Conservation (phyloP, 1,140 invertebrate genomes). For the Drosophila suzukii region DNA sequence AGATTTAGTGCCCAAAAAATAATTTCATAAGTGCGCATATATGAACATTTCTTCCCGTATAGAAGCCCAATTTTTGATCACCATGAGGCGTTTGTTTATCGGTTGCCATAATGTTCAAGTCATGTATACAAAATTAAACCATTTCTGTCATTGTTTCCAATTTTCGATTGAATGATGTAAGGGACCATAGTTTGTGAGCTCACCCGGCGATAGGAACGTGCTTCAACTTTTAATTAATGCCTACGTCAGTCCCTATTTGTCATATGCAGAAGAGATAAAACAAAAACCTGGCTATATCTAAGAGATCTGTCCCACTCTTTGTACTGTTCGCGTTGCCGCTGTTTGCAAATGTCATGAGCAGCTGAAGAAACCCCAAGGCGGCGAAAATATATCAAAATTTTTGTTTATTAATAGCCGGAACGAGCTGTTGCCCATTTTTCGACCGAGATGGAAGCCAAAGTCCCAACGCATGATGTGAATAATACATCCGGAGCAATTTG, state of each 20-base stretch:
- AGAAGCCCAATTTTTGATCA: background rate
- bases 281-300: slow-evolving; percentile 12
- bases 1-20: background rate
- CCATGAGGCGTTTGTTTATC: slow-evolving; percentile 23
- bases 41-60: background rate
- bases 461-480: slow-evolving; percentile 47
- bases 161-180: slow-evolving; percentile 14
- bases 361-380: slow-evolving; percentile 24
- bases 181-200: slow-evolving; percentile 31
- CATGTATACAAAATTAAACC: slow-evolving; percentile 27
- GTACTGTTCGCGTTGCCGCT: slow-evolving; percentile 17
- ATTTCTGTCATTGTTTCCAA: slow-evolving; percentile 20
- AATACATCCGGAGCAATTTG: slow-evolving; percentile 53
- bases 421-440: slow-evolving; percentile 44
- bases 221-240: slow-evolving; percentile 43
- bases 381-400: slow-evolving; percentile 59
- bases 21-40: slow-evolving; percentile 19
- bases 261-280: slow-evolving; percentile 12
- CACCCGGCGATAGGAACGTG: slow-evolving; percentile 42
- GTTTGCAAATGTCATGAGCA: slow-evolving; percentile 54
- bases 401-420: slow-evolving; percentile 65
- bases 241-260: slow-evolving; percentile 5
- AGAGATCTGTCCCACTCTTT: slow-evolving; percentile 12
- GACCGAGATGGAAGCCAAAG: slow-evolving; percentile 36
- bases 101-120: slow-evolving; percentile 12